These are phyloP conservation scores for Melopsittacus undulatus DNA, from an alignment of 2,797 vertebrate species.

Conservation along the genomic window DNA sequence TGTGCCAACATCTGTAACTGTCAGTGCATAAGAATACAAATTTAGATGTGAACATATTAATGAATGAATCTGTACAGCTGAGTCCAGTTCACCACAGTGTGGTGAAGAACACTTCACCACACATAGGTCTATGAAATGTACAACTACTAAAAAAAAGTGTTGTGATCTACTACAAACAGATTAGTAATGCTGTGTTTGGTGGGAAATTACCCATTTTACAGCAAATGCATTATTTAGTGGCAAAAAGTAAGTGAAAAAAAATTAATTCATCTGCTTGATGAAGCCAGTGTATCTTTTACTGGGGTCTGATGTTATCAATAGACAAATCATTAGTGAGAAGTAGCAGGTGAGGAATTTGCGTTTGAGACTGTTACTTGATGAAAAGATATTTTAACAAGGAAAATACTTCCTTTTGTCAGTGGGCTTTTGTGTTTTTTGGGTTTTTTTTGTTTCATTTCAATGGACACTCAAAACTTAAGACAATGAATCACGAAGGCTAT, in stretches of 20 bases:
- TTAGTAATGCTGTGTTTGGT: neutral
- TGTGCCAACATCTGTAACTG: neutral
- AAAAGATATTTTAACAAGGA: neutral
- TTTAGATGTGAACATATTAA: neutral
- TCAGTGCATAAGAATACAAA: neutral
- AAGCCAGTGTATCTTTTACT: neutral
- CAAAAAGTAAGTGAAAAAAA: neutral
- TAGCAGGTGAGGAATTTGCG: neutral
- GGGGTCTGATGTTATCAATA: neutral
- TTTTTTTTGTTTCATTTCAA: neutral
- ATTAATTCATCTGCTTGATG: neutral
- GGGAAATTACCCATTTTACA: neutral
- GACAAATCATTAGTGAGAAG: neutral
- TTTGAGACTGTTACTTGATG: neutral
- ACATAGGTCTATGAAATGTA: neutral
- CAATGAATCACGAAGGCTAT: no score
- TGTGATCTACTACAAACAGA: neutral
- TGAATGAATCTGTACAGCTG: neutral
- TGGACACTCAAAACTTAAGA: neutral
- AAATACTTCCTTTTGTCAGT: neutral
- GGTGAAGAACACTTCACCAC: no score
- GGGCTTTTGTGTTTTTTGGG: no score
- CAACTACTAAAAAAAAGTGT: accelerated
- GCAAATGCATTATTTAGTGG: neutral
- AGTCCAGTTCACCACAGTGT: neutral